Evolutionary conservation across 2,888 invertebrate species (phyloP), one percentile per base, ranked within the genome.

Genomic region (Sympetrum striolatum): DNA sequence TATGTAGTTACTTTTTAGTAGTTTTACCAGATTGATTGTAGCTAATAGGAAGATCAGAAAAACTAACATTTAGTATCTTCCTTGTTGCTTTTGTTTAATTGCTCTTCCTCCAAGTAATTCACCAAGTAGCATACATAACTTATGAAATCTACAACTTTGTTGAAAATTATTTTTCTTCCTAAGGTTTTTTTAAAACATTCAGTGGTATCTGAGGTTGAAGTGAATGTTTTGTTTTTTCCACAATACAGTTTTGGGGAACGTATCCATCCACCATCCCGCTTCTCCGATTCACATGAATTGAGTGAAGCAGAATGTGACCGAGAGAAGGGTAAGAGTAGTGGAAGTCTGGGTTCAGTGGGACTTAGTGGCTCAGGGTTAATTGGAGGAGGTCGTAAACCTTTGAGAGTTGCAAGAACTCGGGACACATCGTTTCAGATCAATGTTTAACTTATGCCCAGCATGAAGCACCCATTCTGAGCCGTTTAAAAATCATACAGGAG

Each of bases 181-280:
- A 53, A 53, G 53, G 53, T 53, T 53, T 53, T n/a, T n/a, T n/a
- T n/a, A n/a, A 18, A 53, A 53, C 15, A 53, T 53, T 53, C 12
- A 22, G 22, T 22, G 12, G 35, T 39, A 60, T n/a, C 18, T 31
- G 37, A 31, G 22, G 64, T 14, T 31, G 4, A 86, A 37, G 37
- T 58, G 37, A 37, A 4, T 86, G 22, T 60, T 25, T 86, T 37
- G 22, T 60, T 86, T n/a, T 25, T 86, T 80, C 37, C 25, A 35
- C 18, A 64, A 64, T 96, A 96, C 93, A 97, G 96, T 94, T 97
- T 96, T 95, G 97, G 96, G 95, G 97, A 97, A 93, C 96, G 97
- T 94, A 97, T 97, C 93, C 97, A 98, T 95, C 98, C 97, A 93
- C 97, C 98, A 93, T 96, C 97, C 93, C 96, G 97, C 92, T 98